A percentile compares a stretch with the other conserved stretches of the same genome.
Conservation (phyloP, 1,140 invertebrate genomes). For the Anastrepha obliqua region DNA sequence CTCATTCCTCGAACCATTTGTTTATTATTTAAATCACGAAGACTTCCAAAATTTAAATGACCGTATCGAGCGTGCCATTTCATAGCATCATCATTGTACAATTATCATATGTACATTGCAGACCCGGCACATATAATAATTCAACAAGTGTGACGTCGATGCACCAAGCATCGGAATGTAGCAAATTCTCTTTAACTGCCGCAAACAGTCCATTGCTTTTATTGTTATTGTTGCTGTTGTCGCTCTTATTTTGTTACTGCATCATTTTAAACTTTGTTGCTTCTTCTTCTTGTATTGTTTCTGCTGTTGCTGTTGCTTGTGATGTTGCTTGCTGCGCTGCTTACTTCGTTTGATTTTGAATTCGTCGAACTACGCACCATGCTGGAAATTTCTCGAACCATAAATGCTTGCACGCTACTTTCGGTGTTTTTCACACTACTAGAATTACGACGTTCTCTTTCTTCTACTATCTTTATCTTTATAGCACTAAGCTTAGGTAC, state of each 20-base stretch:
- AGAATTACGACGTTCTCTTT: too few relatives aligned
- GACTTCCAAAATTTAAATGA: constrained; percentile 1
- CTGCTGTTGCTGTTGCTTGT: background rate
- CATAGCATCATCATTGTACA: background rate
- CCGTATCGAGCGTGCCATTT: constrained; percentile 36
- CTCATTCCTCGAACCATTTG: background rate
- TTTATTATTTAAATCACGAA: background rate
- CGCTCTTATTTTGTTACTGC: background rate
- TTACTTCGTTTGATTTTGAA: too few relatives aligned
- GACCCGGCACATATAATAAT: background rate
- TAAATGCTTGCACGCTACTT: too few relatives aligned
- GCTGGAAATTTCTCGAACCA: too few relatives aligned
- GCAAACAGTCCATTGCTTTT: background rate
- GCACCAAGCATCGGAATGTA: constrained; percentile 52
- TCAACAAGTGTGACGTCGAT: constrained; percentile 53
- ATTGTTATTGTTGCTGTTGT: too few relatives aligned
- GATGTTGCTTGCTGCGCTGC: too few relatives aligned
- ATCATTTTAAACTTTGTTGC: background rate
- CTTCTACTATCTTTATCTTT: too few relatives aligned
- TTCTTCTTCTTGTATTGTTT: background rate
- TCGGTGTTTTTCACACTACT: too few relatives aligned
- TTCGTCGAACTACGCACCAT: too few relatives aligned
- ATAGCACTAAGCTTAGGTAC: too few relatives aligned
- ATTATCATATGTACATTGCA: background rate
- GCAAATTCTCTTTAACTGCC: background rate